Conservation (phyloP, 2,888 invertebrate genomes). For the Odontocerum albicorne region DNA sequence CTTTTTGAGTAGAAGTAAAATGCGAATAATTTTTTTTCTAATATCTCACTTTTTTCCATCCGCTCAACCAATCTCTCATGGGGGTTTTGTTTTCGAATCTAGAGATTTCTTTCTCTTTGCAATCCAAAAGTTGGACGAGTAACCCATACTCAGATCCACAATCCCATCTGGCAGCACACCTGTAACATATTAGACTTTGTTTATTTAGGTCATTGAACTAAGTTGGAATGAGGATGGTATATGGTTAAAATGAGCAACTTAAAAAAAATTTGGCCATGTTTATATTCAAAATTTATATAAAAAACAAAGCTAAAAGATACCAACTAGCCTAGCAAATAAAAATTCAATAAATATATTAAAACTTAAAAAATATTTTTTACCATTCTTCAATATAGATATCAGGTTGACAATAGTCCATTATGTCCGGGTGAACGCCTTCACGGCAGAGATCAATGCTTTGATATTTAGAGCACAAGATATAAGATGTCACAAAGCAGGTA, state of each 20-base stretch:
- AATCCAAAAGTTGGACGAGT: conserved; percentile 40
- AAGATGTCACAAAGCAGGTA: conserved; percentile 60
- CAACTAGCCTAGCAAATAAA: too few relatives aligned
- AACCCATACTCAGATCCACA: conserved; percentile 50
- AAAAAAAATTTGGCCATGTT: too few relatives aligned
- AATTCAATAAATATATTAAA: too few relatives aligned
- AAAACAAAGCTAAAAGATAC: too few relatives aligned
- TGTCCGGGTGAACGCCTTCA: conserved; percentile 45
- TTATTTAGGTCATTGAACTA: too few relatives aligned
- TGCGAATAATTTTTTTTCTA: too few relatives aligned
- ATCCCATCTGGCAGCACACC: conserved; percentile 51
- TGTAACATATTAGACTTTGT: conserved; percentile 37
- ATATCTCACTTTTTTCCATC: conserved; percentile 45
- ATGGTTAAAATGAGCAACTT: too few relatives aligned
- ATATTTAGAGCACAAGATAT: conserved; percentile 47
- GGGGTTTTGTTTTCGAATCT: conserved; percentile 38
- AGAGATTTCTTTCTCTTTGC: conserved; percentile 35
- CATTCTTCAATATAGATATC: conserved; percentile 56
- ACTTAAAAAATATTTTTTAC: too few relatives aligned
- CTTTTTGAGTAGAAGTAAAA: too few relatives aligned
- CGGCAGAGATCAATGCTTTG: conserved; percentile 50
- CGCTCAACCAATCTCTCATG: conserved; percentile 41
- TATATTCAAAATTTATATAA: too few relatives aligned
- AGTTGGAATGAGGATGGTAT: too few relatives aligned
- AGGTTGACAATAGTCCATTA: conserved; percentile 55